Conservation (phyloP, 2,797 vertebrate genomes). For the Myotis planiceps region DNA sequence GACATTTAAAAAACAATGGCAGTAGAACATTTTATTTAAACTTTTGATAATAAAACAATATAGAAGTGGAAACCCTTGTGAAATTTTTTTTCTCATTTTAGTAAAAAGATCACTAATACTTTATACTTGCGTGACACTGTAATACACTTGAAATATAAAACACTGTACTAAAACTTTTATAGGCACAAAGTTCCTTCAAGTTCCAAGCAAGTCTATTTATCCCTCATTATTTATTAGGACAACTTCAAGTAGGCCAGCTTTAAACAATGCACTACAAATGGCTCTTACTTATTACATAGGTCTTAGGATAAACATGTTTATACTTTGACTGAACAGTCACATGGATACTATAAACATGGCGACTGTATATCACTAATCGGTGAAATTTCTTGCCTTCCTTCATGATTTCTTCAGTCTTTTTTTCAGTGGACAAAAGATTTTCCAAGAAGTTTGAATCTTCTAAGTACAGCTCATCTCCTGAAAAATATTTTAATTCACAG, state of each 20-base stretch:
- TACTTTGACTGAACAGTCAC: constrained; percentile 82
- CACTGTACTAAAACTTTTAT: neutral
- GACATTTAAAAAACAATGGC: neutral
- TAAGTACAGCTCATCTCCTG: constrained; percentile 88
- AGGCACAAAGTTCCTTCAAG: neutral
- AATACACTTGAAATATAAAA: neutral
- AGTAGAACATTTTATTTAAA: neutral
- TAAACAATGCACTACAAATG: constrained; percentile 66
- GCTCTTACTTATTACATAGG: constrained; percentile 63
- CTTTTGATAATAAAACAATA: constrained; percentile 3
- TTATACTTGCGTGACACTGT: neutral
- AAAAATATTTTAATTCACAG: constrained; percentile 64
- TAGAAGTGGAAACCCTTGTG: neutral
- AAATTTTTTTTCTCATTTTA: neutral
- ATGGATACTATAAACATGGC: constrained; percentile 55
- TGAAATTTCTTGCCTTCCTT: constrained; percentile 81
- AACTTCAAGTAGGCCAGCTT: neutral
- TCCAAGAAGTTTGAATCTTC: constrained; percentile 85
- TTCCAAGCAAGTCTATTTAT: neutral
- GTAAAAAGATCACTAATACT: neutral
- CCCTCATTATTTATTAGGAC: neutral
- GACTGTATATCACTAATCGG: constrained; percentile 73
- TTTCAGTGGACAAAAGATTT: constrained; percentile 81
- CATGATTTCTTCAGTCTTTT: constrained; percentile 85
- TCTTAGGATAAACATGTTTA: constrained; percentile 84